Percentiles rank a stretch among this genome's conserved stretches.
phyloP scores from a whole-genome alignment of 2,113 vertebrate genomes.

The Mus musculus region GRCm39 chr8:57927501-57928000 shows the following conservation, averaged over 20 bases:
- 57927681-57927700: too few species aligned
- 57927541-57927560: slow-evolving; percentile 90
- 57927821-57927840: too few species aligned
- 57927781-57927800: too few species aligned
- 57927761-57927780: too few species aligned
- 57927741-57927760: too few species aligned
- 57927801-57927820: too few species aligned
- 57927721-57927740: too few species aligned
- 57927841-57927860: not conserved
- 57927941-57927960: not conserved
- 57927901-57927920: not conserved
- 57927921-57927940: not conserved
- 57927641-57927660: not conserved
- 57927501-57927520: slow-evolving; percentile 77
- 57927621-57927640: not conserved
- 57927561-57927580: slow-evolving; percentile 89
- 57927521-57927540: slow-evolving; percentile 89
- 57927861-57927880: not conserved
- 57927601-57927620: not conserved
- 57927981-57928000: not conserved
- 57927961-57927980: not conserved
- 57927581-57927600: slow-evolving; percentile 92
- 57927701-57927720: too few species aligned
- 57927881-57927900: not conserved
- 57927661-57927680: too few species aligned